A percentile compares a stretch with the other conserved stretches of the same genome.
Conservation (phyloP, 2,888 invertebrate genomes). For the Eremobia ochroleuca region DNA sequence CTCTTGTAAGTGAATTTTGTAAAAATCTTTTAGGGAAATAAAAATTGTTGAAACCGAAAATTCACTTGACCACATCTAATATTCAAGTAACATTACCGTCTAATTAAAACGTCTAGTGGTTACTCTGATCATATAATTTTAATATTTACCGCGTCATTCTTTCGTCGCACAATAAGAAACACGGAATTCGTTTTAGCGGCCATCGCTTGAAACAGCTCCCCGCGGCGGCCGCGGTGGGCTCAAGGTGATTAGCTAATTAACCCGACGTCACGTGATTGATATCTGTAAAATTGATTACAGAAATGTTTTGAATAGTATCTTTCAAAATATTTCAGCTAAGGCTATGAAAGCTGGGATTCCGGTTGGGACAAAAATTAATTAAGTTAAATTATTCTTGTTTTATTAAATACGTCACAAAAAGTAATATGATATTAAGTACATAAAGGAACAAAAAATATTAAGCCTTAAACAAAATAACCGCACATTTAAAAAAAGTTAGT, state of each 20-base stretch:
- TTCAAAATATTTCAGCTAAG: constrained; percentile 19
- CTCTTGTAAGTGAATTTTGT: no score
- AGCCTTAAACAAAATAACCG: not conserved
- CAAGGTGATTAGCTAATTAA: constrained; percentile 58
- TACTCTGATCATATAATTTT: constrained; percentile 46
- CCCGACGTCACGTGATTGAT: constrained; percentile 46
- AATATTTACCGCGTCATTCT: constrained; percentile 47
- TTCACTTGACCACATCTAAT: not conserved
- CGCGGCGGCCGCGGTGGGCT: constrained; percentile 22
- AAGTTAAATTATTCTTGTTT: not conserved
- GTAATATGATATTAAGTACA: not conserved
- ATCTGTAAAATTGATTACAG: constrained; percentile 48
- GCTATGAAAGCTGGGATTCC: not conserved
- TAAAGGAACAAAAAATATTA: not conserved
- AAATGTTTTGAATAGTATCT: constrained; percentile 38
- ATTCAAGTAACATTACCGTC: constrained; percentile 20
- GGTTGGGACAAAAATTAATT: not conserved
- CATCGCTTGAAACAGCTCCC: constrained; percentile 29
- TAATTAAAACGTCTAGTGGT: constrained; percentile 37
- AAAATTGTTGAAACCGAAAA: no score
- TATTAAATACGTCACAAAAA: not conserved
- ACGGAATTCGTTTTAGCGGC: constrained; percentile 58
- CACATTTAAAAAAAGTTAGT: constrained; percentile 1
- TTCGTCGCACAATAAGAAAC: constrained; percentile 56
- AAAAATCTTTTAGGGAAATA: no score